Evolutionary conservation across 2,888 invertebrate genomes (phyloP).

Genomic region (Caradrina kadenii): DNA sequence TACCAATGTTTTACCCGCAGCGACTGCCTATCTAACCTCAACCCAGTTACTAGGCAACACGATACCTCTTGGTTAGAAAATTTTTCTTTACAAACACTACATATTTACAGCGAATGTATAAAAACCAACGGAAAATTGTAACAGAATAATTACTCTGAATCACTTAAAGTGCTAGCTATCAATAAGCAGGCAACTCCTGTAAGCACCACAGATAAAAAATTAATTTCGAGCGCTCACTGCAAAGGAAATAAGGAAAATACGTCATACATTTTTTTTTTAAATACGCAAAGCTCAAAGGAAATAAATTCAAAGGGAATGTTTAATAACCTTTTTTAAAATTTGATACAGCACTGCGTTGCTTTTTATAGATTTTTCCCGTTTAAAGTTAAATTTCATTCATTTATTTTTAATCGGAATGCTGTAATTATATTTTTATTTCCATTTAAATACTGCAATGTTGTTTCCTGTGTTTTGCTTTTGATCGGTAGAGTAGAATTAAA

Average conservation of each 20-base stretch:
- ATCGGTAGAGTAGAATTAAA: too few species aligned
- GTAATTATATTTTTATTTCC: slow-evolving; percentile 21
- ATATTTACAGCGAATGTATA: neutral
- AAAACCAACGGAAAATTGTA: neutral
- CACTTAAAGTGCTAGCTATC: slow-evolving; percentile 24
- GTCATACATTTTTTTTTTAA: slow-evolving; percentile 55
- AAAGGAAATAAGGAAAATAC: slow-evolving; percentile 46
- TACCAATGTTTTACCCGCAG: too few species aligned
- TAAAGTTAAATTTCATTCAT: slow-evolving; percentile 41
- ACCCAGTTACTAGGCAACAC: too few species aligned
- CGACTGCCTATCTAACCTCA: too few species aligned
- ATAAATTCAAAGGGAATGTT: slow-evolving; percentile 64
- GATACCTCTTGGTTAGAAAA: too few species aligned
- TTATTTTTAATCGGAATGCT: slow-evolving; percentile 39
- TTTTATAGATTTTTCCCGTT: slow-evolving; percentile 43
- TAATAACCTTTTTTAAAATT: slow-evolving; percentile 56
- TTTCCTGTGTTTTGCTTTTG: neutral
- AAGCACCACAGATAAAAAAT: slow-evolving; percentile 51
- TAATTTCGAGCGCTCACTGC: slow-evolving; percentile 30
- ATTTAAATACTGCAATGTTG: neutral
- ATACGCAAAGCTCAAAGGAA: slow-evolving; percentile 64
- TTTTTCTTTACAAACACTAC: neutral
- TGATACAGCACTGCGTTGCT: slow-evolving; percentile 33
- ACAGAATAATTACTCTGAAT: slow-evolving; percentile 23
- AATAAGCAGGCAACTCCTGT: slow-evolving; percentile 37